Percentiles rank a stretch among this genome's conserved stretches.
Conservation (phyloP, 1,140 invertebrate genomes). For the Forficula auricularia region DNA sequence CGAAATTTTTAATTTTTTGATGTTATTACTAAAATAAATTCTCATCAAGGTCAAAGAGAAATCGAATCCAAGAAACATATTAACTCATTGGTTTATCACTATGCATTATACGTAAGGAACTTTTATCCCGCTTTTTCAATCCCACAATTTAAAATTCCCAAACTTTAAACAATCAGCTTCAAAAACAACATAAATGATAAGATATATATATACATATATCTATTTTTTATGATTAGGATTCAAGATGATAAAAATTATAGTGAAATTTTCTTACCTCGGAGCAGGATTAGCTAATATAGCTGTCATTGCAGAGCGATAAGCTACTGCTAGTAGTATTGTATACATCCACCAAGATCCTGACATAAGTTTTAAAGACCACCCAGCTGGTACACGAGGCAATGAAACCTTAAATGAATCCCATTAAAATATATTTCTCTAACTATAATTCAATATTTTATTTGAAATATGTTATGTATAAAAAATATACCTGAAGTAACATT, state of each 20-base stretch:
- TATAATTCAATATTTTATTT: neutral
- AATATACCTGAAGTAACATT: neutral
- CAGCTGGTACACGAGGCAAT: conserved; percentile 33
- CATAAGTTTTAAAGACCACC: conserved; percentile 56
- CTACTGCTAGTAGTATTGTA: conserved; percentile 53
- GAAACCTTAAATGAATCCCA: neutral
- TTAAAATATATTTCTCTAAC: neutral
- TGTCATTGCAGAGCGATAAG: conserved; percentile 65
- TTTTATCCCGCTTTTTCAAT: no score
- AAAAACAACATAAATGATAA: neutral
- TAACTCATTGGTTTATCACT: no score
- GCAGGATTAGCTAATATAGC: conserved; percentile 59
- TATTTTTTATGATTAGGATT: conserved; percentile 1
- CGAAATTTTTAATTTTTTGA: no score
- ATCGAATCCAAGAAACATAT: no score
- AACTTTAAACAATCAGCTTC: neutral
- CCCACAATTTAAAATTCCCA: neutral
- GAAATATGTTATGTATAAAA: neutral
- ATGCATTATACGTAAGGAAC: no score
- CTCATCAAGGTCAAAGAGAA: no score
- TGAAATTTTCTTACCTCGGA: conserved; percentile 31
- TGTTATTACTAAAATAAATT: no score
- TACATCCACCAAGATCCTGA: conserved; percentile 76
- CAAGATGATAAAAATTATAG: neutral
- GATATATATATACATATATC: neutral